phyloP scores from a whole-genome alignment of 2,797 vertebrate genomes.

The Etheostoma perlongum region DNA sequence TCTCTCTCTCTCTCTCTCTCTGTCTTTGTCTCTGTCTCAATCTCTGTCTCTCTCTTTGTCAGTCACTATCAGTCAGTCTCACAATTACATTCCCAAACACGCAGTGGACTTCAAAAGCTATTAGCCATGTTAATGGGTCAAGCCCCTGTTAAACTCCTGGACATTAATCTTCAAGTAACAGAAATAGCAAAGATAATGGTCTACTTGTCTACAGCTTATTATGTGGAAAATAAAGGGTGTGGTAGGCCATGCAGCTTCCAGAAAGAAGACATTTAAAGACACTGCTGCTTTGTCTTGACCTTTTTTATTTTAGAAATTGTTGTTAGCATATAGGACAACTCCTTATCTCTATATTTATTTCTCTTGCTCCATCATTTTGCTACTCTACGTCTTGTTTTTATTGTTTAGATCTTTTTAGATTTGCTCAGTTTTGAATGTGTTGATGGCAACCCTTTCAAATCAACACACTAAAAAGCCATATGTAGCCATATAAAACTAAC shows the following conservation, averaged over 20 bases:
- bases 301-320: conserved; percentile 8
- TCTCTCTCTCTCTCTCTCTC: not conserved
- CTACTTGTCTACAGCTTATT: conserved; percentile 58
- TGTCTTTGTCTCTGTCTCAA: not conserved
- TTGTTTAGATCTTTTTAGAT: not conserved
- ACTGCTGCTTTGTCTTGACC: not conserved
- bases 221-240: conserved; percentile 45
- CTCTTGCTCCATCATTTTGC: not conserved
- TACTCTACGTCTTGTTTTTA: not conserved
- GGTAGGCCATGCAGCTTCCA: conserved; percentile 15
- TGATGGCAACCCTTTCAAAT: not conserved
- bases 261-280: conserved; percentile 3
- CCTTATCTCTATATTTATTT: not conserved
- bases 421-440: not conserved
- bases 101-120: conserved; percentile 50
- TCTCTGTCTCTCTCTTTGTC: conserved; percentile 35
- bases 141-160: conserved; percentile 65
- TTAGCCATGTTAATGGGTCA: conserved; percentile 73
- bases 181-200: conserved; percentile 68
- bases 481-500: not conserved
- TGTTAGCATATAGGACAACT: not conserved
- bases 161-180: conserved; percentile 71
- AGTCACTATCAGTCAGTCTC: conserved; percentile 40
- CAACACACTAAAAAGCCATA: not conserved
- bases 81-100: conserved; percentile 52